Conservation (phyloP, 2,888 invertebrate genomes). For the Nephrotoma guestfalica region DNA sequence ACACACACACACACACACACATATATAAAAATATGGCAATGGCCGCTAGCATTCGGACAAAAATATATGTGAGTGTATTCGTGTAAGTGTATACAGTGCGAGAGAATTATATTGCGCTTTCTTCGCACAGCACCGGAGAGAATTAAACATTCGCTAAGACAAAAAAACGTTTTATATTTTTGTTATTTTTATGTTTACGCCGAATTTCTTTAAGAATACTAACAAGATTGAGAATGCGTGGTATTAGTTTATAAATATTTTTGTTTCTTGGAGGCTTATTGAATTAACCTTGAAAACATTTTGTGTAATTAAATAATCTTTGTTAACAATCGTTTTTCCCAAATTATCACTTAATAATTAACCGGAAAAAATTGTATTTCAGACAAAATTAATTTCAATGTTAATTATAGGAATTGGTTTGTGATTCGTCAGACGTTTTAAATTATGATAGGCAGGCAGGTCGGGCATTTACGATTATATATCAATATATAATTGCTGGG, state of each 20-base stretch:
- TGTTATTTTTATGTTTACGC: constrained; percentile 3
- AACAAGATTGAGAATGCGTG: constrained; percentile 3
- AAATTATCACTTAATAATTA: background rate
- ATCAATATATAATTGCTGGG: background rate
- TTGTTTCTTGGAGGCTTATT: background rate
- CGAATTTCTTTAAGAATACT: background rate
- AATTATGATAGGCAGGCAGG: background rate
- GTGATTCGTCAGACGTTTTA: background rate
- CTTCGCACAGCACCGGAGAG: background rate
- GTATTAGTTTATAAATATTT: constrained; percentile 1
- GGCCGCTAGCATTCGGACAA: background rate
- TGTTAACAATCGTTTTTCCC: background rate
- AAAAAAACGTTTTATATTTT: background rate
- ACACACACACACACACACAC: background rate
- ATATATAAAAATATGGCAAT: background rate
- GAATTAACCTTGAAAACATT: background rate
- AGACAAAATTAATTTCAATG: background rate
- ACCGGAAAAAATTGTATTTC: background rate
- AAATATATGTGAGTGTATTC: background rate
- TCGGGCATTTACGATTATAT: background rate
- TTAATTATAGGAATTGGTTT: background rate
- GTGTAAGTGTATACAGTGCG: background rate
- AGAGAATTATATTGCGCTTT: background rate
- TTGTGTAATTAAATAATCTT: background rate
- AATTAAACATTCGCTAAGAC: background rate